Evolutionary conservation across 35 echinoderm and acorn worm genomes (phyloP), one percentile per base, ranked within the genome.

Genomic region (Nesometra sesokonis): DNA sequence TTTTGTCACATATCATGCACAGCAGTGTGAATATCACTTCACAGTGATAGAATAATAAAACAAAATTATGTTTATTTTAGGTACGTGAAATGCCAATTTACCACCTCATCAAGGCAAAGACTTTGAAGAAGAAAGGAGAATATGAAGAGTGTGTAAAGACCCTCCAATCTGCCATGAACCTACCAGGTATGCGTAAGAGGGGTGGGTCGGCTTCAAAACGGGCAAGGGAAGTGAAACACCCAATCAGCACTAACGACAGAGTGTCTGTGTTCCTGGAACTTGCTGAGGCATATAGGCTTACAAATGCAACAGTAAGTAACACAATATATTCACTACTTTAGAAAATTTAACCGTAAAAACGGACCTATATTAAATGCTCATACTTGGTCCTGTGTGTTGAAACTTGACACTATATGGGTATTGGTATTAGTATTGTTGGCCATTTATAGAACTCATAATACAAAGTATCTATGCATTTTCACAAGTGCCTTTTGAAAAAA

Each of bases 201-300:
- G 81, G 93, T 89, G 78, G 89, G 76, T 79, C 19, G 19, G 31
- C 35, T 0, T 46, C 36, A 4, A 47, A 47, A 34, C 47, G 35
- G 3, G 40, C 43, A 0, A 86, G 30, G 19, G 9, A 86, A 32
- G 79, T 80, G 4, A 36, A 34, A 80, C 79, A 80, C 23, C 35
- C 81, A 27, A 86, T 99, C 21, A 89, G 93, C 31, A 78, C 84
- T 5, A 99, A 52, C 77, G 96, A 99, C 82, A 90, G 96, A 88
- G 93, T 93, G 29, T 99, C 96, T 15, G 96, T 99, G 37, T 99
- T 89, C 80, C 57, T 99, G 36, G 96, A 99, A 88, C 92, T 99
- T 0, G 96, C 92, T 83, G 95, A 99, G 17, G 95, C 95, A 0
- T 99, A 94, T 77, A 92, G 95, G 79, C 46, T 82, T 19, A 90